Percentiles rank a stretch among this genome's conserved stretches.
Conservation (phyloP, 1,140 invertebrate genomes). For the Papilio aristodemus region DNA sequence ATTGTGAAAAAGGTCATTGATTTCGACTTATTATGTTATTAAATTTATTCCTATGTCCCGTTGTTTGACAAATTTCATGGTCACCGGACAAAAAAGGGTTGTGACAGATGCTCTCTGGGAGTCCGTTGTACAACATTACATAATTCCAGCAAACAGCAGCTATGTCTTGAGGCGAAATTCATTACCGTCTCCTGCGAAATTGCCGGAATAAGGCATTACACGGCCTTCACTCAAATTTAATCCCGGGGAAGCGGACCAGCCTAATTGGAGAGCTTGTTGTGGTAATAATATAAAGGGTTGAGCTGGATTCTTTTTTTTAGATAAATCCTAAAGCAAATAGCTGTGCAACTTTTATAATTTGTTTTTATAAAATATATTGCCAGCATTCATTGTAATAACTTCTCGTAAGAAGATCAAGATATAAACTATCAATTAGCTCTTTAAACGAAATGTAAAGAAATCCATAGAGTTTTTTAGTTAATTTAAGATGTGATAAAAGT, state of each 20-base stretch:
- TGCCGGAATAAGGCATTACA: slow-evolving; percentile 42
- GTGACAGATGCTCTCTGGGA: slow-evolving; percentile 55
- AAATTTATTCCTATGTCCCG: not conserved
- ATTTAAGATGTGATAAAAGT: slow-evolving; percentile 1
- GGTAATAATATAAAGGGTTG: slow-evolving; percentile 46
- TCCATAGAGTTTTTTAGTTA: too few relatives aligned
- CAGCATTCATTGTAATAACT: too few relatives aligned
- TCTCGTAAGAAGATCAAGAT: too few relatives aligned
- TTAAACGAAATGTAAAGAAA: too few relatives aligned
- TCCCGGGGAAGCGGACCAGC: slow-evolving; percentile 40
- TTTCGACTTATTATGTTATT: not conserved
- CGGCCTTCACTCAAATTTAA: slow-evolving; percentile 44
- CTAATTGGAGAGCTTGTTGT: slow-evolving; percentile 62
- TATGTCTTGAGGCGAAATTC: slow-evolving; percentile 64
- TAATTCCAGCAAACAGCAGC: slow-evolving; percentile 48
- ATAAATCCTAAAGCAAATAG: slow-evolving; percentile 11
- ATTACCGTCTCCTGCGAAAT: slow-evolving; percentile 49
- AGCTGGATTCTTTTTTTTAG: slow-evolving; percentile 31
- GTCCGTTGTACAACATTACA: slow-evolving; percentile 46
- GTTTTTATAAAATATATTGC: too few relatives aligned
- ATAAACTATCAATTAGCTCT: too few relatives aligned
- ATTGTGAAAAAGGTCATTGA: too few relatives aligned
- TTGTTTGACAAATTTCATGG: slow-evolving; percentile 30
- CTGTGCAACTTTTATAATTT: too few relatives aligned
- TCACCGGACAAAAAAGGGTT: slow-evolving; percentile 56